Evolutionary conservation across 1,140 invertebrate genomes (phyloP).

Genomic region (Zaprionus ghesquierei): DNA sequence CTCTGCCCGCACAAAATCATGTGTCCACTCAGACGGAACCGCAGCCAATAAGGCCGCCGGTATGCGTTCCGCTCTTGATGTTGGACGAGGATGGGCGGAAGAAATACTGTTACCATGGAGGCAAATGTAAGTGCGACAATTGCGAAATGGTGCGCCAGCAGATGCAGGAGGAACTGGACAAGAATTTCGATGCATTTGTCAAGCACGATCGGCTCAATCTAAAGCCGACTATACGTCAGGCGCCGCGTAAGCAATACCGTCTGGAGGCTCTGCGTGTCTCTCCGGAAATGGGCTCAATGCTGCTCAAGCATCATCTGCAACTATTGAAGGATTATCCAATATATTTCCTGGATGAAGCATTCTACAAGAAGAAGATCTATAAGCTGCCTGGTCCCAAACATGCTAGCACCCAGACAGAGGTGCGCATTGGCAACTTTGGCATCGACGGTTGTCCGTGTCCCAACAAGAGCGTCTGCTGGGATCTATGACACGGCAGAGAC

Average conservation of each 20-base stretch:
- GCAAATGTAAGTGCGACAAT: slow-evolving; percentile 52
- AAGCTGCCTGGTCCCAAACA: slow-evolving; percentile 23
- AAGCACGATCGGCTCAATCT: slow-evolving; percentile 29
- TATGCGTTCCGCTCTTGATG: slow-evolving; percentile 52
- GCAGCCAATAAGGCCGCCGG: not conserved
- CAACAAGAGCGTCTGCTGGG: slow-evolving; percentile 54
- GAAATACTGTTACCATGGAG: slow-evolving; percentile 66
- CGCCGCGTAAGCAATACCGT: slow-evolving; percentile 45
- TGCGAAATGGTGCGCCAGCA: slow-evolving; percentile 32
- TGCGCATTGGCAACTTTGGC: slow-evolving; percentile 49
- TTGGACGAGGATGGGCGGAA: slow-evolving; percentile 57
- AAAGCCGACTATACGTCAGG: slow-evolving; percentile 43
- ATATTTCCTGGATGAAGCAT: slow-evolving; percentile 55
- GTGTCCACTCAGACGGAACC: slow-evolving; percentile 48
- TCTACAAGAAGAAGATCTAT: slow-evolving; percentile 26
- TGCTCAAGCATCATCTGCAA: slow-evolving; percentile 49
- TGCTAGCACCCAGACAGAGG: slow-evolving; percentile 56
- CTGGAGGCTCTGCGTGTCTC: slow-evolving; percentile 25
- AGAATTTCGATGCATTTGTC: slow-evolving; percentile 41
- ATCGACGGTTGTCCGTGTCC: slow-evolving; percentile 66
- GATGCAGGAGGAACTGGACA: slow-evolving; percentile 37
- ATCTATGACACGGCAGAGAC: slow-evolving; percentile 20
- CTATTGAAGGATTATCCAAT: slow-evolving; percentile 31
- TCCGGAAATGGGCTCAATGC: slow-evolving; percentile 30
- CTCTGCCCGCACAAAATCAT: slow-evolving; percentile 23